Conservation (phyloP, 2,113 vertebrate genomes). For the Cyanoramphus novaezelandiae region DNA sequence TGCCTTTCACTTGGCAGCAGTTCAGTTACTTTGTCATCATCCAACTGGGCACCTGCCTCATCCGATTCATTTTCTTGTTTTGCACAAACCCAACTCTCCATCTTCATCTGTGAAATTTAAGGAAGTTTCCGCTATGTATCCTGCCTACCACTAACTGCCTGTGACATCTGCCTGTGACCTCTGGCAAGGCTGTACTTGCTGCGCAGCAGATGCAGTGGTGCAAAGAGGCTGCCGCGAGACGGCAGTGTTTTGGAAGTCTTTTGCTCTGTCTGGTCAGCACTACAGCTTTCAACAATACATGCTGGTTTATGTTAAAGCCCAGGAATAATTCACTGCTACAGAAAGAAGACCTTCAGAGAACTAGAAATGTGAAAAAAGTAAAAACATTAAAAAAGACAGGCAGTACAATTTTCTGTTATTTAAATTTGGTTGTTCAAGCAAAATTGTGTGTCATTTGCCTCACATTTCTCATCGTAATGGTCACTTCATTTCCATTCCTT, state of each 20-base stretch:
- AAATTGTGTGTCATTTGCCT: background rate
- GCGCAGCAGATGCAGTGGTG: background rate
- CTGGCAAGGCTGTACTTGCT: background rate
- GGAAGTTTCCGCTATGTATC: background rate
- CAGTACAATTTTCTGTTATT: background rate
- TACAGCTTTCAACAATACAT: background rate
- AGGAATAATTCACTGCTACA: background rate
- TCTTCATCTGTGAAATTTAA: background rate
- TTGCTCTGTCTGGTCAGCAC: background rate
- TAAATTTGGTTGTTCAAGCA: background rate
- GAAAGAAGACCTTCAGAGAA: background rate
- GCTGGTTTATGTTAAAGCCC: background rate
- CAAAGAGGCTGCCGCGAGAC: background rate
- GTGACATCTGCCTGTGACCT: background rate
- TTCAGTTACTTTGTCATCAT: constrained; percentile 41
- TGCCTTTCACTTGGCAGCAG: constrained; percentile 25
- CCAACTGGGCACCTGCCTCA: constrained; percentile 33
- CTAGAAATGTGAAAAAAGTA: background rate
- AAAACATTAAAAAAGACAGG: background rate
- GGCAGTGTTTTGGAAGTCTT: background rate
- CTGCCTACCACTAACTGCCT: background rate
- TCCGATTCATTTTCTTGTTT: background rate
- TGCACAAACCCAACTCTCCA: background rate
- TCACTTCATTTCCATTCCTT: background rate
- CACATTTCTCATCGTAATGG: background rate